Evolutionary conservation across 2,797 vertebrate species (phyloP).

Genomic region (Acrocephalus scirpaceus): DNA sequence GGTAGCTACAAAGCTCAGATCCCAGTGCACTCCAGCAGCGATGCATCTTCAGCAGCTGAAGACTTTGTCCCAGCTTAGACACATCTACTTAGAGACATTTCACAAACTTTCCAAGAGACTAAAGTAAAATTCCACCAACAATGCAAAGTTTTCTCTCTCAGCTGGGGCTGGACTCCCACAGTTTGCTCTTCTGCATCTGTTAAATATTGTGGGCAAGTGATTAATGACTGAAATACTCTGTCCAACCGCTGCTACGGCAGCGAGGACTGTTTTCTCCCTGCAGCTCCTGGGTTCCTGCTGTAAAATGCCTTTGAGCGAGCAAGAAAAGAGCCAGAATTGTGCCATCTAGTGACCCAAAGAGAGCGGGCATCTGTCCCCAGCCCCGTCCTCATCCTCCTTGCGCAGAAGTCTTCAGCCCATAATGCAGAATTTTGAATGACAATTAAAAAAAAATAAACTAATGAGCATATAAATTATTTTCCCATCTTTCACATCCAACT

Average conservation of each 20-base stretch:
- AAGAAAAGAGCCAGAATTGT: neutral
- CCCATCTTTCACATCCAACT: neutral
- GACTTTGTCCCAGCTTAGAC: neutral
- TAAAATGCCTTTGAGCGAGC: neutral
- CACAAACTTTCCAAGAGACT: neutral
- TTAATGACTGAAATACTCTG: neutral
- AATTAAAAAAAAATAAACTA: neutral
- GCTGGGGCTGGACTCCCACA: neutral
- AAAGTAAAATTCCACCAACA: neutral
- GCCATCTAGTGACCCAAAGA: slow-evolving; percentile 20
- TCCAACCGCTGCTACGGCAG: neutral
- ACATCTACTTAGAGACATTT: neutral
- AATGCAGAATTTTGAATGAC: neutral
- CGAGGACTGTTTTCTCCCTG: neutral
- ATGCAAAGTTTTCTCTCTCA: neutral
- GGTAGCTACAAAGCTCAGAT: neutral
- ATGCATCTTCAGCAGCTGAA: neutral
- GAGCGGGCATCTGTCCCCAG: neutral
- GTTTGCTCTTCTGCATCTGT: neutral
- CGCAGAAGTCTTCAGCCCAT: neutral
- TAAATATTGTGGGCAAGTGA: neutral
- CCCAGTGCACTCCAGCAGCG: neutral
- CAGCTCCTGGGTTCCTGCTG: neutral
- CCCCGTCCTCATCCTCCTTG: neutral
- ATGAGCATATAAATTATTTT: neutral